Conservation (phyloP, 2,113 vertebrate species). For the Scolopax mira region DNA sequence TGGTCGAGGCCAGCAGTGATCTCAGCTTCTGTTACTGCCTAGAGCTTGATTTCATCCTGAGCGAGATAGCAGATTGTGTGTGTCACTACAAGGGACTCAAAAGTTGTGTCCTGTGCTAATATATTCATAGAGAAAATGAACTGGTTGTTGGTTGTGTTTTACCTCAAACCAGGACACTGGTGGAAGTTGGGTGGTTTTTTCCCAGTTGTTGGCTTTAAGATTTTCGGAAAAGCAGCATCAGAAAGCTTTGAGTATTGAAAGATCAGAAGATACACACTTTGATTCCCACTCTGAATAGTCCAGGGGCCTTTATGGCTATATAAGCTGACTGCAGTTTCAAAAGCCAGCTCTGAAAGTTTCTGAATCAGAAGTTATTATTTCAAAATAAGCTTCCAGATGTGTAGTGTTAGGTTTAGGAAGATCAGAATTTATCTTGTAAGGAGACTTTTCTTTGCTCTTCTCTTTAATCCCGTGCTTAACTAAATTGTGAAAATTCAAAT, state of each 20-base stretch:
- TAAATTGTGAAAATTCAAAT: background rate
- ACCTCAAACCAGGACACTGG: background rate
- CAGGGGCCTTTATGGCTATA: background rate
- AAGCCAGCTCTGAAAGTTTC: background rate
- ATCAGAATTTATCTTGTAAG: background rate
- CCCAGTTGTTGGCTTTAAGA: background rate
- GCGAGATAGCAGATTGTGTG: rapidly evolving
- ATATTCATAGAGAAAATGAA: background rate
- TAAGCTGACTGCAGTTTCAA: background rate
- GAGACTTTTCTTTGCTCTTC: background rate
- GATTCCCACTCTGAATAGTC: background rate
- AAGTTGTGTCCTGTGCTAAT: background rate
- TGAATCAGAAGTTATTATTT: background rate
- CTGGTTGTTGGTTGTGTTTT: background rate
- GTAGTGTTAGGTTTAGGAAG: background rate
- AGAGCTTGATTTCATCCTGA: background rate
- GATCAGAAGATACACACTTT: background rate
- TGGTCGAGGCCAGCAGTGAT: rapidly evolving
- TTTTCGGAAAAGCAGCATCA: background rate
- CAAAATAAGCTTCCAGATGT: background rate
- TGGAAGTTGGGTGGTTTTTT: background rate
- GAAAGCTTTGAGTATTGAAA: background rate
- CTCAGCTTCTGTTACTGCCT: background rate
- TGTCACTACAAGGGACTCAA: background rate
- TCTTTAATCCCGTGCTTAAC: background rate